Evolutionary conservation across 2,888 invertebrate species (phyloP), one percentile per base, ranked within the genome.

Genomic region (Eristalinus sepulchralis): DNA sequence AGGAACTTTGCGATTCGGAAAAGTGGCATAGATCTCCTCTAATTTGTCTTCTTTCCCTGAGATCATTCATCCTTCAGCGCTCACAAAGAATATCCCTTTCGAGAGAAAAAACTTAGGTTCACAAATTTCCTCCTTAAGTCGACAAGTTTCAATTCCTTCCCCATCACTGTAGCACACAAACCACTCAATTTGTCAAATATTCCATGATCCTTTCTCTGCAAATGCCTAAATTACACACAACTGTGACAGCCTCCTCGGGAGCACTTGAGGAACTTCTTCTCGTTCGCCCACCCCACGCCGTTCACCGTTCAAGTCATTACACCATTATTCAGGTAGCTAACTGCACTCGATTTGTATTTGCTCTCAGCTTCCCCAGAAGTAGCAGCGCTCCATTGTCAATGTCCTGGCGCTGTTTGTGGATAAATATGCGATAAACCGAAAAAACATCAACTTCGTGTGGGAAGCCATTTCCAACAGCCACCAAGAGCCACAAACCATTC

Each of bases 361-460:
- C 24, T 72, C 39, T n/a, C 8, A 17, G 47, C 17, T 17, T 47
- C 47, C 22, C 57, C 55, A 27, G 27, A 2, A 27, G 27, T 5
- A 27, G 27, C 64, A 76, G 47, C 17, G 47, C 47, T 72, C 55
- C 60, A 68, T 72, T 85, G 77, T 64, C 85, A 78, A 82, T 68
- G 57, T 68, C 59, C n/a, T 68, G 63, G 17, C n/a, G 47, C 17
- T 17, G 47, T 8, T 33, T 13, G 66, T 77, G 72, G 67, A 77
- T 73, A 72, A 81, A 67, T 85, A 81, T 77, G 77, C 77, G 82
- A 82, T 78, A 85, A 85, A 82, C 82, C 72, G 64, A 85, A 82
- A 85, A 82, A 63, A 77, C 78, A 85, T 82, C 82, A 77, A 78
- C 85, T 85, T 62, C 39, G 59, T 81, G 68, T 81, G 68, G 82